These are phyloP conservation scores for Bombus waltoni DNA, from an alignment of 1,140 invertebrate genomes.

Conservation along the genomic window DNA sequence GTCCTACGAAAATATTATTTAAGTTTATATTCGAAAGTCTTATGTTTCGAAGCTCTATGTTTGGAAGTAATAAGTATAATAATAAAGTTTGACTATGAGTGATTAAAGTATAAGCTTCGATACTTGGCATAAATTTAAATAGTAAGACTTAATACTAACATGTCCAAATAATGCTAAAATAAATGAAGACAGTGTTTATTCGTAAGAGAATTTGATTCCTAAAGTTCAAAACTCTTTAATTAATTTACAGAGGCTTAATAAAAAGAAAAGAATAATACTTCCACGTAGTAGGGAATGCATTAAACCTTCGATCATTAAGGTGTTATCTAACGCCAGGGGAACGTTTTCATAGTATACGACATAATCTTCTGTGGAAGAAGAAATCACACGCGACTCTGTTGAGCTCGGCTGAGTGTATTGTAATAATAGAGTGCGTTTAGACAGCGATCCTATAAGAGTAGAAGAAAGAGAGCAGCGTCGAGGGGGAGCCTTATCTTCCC, in stretches of 20 bases:
- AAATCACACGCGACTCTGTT: constrained; percentile 60
- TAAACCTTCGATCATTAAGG: constrained; percentile 23
- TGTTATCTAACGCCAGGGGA: constrained; percentile 17
- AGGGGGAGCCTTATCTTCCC: constrained; percentile 81
- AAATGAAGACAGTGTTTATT: no score
- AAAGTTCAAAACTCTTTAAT: background rate
- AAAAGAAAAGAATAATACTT: constrained; percentile 1
- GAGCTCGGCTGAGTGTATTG: constrained; percentile 47
- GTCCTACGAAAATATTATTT: background rate
- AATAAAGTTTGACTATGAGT: background rate
- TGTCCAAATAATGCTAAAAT: no score
- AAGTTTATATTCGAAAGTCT: no score
- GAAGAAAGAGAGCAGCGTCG: constrained; percentile 62
- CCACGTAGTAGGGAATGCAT: background rate
- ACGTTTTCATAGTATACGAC: constrained; percentile 56
- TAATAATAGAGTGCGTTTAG: constrained; percentile 67
- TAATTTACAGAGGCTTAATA: no score
- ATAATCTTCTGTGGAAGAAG: constrained; percentile 59
- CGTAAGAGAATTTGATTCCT: background rate
- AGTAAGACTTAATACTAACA: no score
- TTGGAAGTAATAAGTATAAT: no score
- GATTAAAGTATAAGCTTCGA: background rate
- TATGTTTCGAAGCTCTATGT: no score
- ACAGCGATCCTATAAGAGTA: constrained; percentile 62
- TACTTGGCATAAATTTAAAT: background rate